These are phyloP conservation scores for Palythoa grandis DNA, from an alignment of 92 coral and sea anemone species.

Conservation along the genomic window DNA sequence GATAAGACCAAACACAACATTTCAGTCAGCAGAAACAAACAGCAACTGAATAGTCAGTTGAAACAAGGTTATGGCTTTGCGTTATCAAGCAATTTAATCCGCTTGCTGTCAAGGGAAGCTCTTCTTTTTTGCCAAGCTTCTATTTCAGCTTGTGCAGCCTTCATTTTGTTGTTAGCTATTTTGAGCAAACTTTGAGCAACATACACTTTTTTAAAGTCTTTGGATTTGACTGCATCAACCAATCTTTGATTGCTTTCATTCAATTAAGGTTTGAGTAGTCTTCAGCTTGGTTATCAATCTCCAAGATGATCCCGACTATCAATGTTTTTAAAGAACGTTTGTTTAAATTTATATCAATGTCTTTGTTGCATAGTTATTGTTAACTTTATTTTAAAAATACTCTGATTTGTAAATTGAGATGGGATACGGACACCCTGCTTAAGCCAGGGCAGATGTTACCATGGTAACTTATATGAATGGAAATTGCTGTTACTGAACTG, in stretches of 20 bases:
- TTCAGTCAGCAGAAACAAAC: constrained; percentile 36
- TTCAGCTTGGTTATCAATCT: too few species aligned
- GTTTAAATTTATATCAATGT: too few species aligned
- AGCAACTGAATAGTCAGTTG: too few species aligned
- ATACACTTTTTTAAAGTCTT: constrained; percentile 42
- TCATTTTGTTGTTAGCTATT: constrained; percentile 39
- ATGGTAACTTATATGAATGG: too few species aligned
- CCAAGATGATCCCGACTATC: too few species aligned
- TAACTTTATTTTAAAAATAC: too few species aligned
- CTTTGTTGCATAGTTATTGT: too few species aligned
- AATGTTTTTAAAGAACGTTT: too few species aligned
- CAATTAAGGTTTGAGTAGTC: constrained; percentile 43
- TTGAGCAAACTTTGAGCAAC: constrained; percentile 26
- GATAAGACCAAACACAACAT: constrained; percentile 2
- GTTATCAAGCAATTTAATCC: constrained; percentile 46
- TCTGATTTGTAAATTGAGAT: too few species aligned
- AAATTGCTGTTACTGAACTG: too few species aligned
- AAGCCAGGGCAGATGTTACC: too few species aligned
- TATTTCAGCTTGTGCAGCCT: constrained; percentile 46
- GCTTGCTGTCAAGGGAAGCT: constrained; percentile 50
- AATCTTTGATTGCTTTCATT: constrained; percentile 47
- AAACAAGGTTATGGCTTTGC: constrained; percentile 21
- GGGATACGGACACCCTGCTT: too few species aligned
- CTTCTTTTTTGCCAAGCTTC: constrained; percentile 49
- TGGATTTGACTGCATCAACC: constrained; percentile 54